Evolutionary conservation across 2,797 vertebrate genomes (phyloP).

Genomic region (Notolepis coatsorum): DNA sequence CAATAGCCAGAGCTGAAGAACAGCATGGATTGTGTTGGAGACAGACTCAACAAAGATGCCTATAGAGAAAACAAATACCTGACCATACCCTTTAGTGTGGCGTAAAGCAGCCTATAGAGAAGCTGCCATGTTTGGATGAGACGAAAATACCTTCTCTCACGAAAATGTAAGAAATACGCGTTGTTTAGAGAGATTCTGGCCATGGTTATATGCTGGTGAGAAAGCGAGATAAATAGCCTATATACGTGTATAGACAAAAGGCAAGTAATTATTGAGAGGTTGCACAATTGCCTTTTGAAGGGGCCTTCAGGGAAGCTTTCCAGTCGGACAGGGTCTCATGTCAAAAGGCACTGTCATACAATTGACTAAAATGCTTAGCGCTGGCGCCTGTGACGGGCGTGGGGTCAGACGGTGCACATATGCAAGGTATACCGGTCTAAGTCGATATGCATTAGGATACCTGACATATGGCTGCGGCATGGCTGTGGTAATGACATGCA

Average conservation of each 20-base stretch:
- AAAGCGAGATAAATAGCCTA: slow-evolving; percentile 11
- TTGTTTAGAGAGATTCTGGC: too few relatives aligned
- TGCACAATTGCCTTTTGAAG: slow-evolving; percentile 44
- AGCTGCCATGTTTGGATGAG: too few relatives aligned
- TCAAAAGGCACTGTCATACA: slow-evolving; percentile 60
- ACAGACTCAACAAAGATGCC: too few relatives aligned
- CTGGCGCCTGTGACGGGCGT: slow-evolving; percentile 55
- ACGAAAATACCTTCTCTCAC: too few relatives aligned
- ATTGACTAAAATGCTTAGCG: slow-evolving; percentile 34
- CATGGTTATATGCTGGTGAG: too few relatives aligned
- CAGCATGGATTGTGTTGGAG: too few relatives aligned
- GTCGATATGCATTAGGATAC: slow-evolving; percentile 16
- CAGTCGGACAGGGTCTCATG: slow-evolving; percentile 66
- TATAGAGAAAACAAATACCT: too few relatives aligned
- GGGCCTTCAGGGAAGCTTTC: slow-evolving; percentile 58
- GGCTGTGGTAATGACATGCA: too few relatives aligned
- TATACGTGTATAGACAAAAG: slow-evolving; percentile 27
- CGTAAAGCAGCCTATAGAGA: too few relatives aligned
- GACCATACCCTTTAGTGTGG: too few relatives aligned
- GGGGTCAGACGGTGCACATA: slow-evolving; percentile 30
- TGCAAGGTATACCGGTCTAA: slow-evolving; percentile 18
- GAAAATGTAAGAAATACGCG: too few relatives aligned
- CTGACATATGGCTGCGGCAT: slow-evolving; percentile 20
- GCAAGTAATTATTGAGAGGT: slow-evolving; percentile 42
- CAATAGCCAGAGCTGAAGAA: too few relatives aligned